phyloP scores from a whole-genome alignment of 1,140 invertebrate species.

The Drosophila lacteicornis region DNA sequence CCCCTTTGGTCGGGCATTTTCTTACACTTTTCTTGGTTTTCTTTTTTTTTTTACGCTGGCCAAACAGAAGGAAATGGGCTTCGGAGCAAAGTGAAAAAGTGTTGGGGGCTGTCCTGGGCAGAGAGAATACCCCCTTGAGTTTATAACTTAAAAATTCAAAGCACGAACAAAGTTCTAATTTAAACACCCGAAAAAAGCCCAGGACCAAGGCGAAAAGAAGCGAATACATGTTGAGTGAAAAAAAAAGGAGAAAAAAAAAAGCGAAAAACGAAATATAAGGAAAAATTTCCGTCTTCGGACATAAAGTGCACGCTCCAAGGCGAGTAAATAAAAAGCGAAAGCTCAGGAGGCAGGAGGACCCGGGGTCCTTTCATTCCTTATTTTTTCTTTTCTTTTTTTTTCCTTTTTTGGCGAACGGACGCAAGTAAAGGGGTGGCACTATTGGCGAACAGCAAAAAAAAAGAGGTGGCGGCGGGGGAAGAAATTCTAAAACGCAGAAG shows the following conservation, averaged over 20 bases:
- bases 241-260: slow-evolving; percentile 14
- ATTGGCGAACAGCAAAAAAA: slow-evolving; percentile 37
- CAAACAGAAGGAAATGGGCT: slow-evolving; percentile 25
- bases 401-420: slow-evolving; percentile 37
- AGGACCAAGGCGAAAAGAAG: slow-evolving; percentile 17
- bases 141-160: slow-evolving; percentile 84
- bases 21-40: slow-evolving; percentile 54
- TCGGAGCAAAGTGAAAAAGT: slow-evolving; percentile 34
- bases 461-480: neutral
- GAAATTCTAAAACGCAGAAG: neutral
- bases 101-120: slow-evolving; percentile 10
- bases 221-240: slow-evolving; percentile 41
- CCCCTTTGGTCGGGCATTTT: slow-evolving; percentile 57
- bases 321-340: slow-evolving; percentile 60
- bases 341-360: slow-evolving; percentile 25
- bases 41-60: slow-evolving; percentile 15
- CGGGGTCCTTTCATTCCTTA: slow-evolving; percentile 14
- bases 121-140: slow-evolving; percentile 76
- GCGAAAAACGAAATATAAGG: slow-evolving; percentile 19
- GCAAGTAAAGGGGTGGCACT: slow-evolving; percentile 73
- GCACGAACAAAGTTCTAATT: slow-evolving; percentile 83
- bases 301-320: slow-evolving; percentile 61
- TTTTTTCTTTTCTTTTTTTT: slow-evolving; percentile 12
- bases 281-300: slow-evolving; percentile 41
- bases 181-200: slow-evolving; percentile 67